Conservation (phyloP, 2,888 invertebrate genomes). For the Rosalia funebris region DNA sequence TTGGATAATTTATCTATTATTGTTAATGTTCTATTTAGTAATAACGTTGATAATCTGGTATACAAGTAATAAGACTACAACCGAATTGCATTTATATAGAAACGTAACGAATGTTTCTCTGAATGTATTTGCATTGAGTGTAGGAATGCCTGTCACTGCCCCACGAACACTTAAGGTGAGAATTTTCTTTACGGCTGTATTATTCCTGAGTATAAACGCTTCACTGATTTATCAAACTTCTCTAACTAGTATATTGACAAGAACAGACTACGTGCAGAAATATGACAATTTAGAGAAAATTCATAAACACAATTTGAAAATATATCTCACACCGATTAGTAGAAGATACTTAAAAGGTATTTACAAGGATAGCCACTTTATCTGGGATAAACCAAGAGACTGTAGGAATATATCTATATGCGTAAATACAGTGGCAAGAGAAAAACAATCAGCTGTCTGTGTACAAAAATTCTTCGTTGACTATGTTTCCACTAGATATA, state of each 20-base stretch:
- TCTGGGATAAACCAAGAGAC: constrained; percentile 25
- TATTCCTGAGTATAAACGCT: constrained; percentile 46
- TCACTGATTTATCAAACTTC: constrained; percentile 47
- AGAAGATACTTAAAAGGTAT: constrained; percentile 42
- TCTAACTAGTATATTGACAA: constrained; percentile 48
- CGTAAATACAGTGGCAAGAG: constrained; percentile 45
- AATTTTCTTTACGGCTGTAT: constrained; percentile 42
- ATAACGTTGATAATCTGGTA: constrained; percentile 7
- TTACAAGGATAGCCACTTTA: neutral
- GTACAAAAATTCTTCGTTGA: constrained; percentile 50
- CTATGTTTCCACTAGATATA: constrained; percentile 48
- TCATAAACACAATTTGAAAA: constrained; percentile 42
- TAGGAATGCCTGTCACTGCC: constrained; percentile 39
- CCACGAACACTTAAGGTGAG: constrained; percentile 43
- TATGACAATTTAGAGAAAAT: constrained; percentile 47
- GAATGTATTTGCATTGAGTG: constrained; percentile 35
- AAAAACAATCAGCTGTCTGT: constrained; percentile 45
- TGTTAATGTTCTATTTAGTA: constrained; percentile 4
- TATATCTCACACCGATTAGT: constrained; percentile 44
- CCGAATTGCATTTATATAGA: constrained; percentile 27
- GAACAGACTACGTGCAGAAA: constrained; percentile 44
- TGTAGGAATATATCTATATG: constrained; percentile 47
- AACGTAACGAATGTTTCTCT: constrained; percentile 24
- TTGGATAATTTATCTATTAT: neutral
- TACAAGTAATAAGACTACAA: neutral